Evolutionary conservation across 2,888 invertebrate genomes (phyloP).

Genomic region (Venusia cambrica): DNA sequence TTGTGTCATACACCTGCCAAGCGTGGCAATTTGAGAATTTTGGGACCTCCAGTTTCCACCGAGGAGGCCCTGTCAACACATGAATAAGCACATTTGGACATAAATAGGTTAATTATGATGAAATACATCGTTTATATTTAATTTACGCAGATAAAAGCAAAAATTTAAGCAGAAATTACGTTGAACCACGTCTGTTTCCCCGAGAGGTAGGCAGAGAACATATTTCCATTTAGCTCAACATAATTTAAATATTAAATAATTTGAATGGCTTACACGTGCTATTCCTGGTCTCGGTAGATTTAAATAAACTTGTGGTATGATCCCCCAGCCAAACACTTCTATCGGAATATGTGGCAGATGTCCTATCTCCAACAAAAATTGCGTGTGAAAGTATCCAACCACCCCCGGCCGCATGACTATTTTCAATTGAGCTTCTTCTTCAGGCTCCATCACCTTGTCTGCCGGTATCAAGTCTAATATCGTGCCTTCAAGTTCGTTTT

Average conservation of each 20-base stretch:
- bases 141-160: no score
- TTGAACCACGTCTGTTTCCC: no score
- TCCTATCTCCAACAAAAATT: constrained; percentile 75
- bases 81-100: no score
- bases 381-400: constrained; percentile 75
- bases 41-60: no score
- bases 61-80: no score
- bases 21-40: no score
- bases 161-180: no score
- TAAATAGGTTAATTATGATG: no score
- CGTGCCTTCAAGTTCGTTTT: constrained; percentile 59
- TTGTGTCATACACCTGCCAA: no score
- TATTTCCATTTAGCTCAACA: background rate
- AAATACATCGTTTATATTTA: no score
- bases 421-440: constrained; percentile 58
- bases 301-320: constrained; percentile 81
- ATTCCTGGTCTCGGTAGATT: constrained; percentile 63
- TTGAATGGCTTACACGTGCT: constrained; percentile 39
- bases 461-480: constrained; percentile 69
- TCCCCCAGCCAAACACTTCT: constrained; percentile 79
- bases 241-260: constrained; percentile 2
- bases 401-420: constrained; percentile 78
- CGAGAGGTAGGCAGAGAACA: no score
- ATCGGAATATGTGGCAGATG: constrained; percentile 77
- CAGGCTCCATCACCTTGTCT: constrained; percentile 58